Percentiles rank a stretch among this genome's conserved stretches.
These are phyloP conservation scores for Trogon melanurus DNA, from an alignment of 2,113 vertebrate species.

Conservation along the genomic window DNA sequence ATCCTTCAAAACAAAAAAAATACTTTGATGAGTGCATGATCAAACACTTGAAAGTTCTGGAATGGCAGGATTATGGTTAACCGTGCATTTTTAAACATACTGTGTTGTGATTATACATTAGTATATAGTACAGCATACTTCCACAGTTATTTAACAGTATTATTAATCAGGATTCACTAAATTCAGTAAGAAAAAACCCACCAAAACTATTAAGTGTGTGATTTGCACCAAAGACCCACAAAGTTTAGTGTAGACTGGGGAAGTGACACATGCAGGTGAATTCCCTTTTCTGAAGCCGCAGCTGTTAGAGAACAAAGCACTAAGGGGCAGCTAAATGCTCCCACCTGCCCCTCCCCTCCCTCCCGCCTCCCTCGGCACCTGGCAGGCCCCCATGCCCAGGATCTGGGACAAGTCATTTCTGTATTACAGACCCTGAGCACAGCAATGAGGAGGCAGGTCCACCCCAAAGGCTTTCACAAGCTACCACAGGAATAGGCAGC, in stretches of 20 bases:
- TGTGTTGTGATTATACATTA: accelerated
- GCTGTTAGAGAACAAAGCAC: accelerated
- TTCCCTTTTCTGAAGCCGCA: neutral
- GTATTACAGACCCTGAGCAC: neutral
- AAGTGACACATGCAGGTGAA: neutral
- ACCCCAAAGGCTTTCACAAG: neutral
- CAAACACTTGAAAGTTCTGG: accelerated
- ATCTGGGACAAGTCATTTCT: accelerated
- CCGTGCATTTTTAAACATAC: neutral
- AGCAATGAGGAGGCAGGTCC: neutral
- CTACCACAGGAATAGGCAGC: neutral
- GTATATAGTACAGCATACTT: accelerated
- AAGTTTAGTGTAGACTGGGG: too few species aligned
- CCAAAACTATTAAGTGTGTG: too few species aligned
- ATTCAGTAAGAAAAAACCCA: neutral
- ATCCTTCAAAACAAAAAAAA: conserved; percentile 23
- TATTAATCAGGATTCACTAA: neutral
- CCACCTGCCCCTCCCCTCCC: too few species aligned
- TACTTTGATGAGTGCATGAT: accelerated
- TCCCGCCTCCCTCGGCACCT: accelerated
- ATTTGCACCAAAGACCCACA: neutral
- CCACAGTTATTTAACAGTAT: neutral
- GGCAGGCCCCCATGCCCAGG: neutral
- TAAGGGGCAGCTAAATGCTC: accelerated
- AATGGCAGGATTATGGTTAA: neutral